Evolutionary conservation across 1,140 invertebrate species (phyloP), one percentile per base, ranked within the genome.

Genomic region (Leptinotarsa texana): DNA sequence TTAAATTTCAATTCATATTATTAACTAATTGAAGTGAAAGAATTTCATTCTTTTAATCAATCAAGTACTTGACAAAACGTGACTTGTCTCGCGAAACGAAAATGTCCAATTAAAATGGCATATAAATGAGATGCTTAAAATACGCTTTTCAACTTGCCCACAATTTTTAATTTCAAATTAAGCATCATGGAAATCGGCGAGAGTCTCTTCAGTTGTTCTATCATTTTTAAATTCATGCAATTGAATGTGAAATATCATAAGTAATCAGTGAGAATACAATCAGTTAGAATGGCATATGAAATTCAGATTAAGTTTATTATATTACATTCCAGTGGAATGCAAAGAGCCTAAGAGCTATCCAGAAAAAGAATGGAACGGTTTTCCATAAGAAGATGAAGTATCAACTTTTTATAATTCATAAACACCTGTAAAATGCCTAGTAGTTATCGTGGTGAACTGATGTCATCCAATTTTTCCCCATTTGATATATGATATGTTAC

Each of bases 71-170:
- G 48, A 65, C 75, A 72, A 68, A 74, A 77, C 75, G 75, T 77
- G 75, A 69, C 69, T 74, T 74, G 69, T 69, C 63, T 74, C 47
- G 73, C 61, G 51, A 70, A 77, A 77, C 62, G 69, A 77, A 77
- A 74, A 77, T 77, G 75, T 77, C 75, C 75, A 77, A 77, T 77
- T 77, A 74, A 74, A 77, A 72, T 57, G 72, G 75, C 73, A 77
- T 77, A 69, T 72, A 77, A 77, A 77, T 77, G 67, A 71, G 73
- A 77, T 74, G 72, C 75, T 74, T 74, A 63, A 77, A 77, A 77
- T 77, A 74, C 63, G 67, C 68, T 73, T 66, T 77, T 77, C 72
- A 77, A 74, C 74, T 77, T 77, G 62, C 72, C 8, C 72, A 73
- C 48, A 74, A 71, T 77, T 77, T 77, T 77, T 77, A 74, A 77